Conservation (phyloP, 37 sponge, comb jelly and placozoan species). For the Chondrilla cf. caribensis region DNA sequence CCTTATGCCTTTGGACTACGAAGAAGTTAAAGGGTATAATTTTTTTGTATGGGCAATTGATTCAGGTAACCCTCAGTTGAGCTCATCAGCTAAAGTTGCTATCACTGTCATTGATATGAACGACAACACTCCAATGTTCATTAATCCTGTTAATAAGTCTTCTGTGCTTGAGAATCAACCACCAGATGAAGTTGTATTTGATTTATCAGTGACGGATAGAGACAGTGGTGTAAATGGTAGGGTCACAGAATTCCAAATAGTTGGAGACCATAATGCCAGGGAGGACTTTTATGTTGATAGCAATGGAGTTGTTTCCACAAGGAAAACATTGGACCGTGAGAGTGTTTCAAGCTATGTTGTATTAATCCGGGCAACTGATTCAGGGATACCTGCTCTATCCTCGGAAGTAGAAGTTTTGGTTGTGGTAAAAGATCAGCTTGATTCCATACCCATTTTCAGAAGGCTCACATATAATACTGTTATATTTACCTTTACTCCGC, state of each 20-base stretch:
- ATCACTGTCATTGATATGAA: conserved; percentile 29
- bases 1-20: conserved; percentile 19
- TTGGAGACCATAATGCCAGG: not conserved
- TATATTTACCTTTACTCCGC: not conserved
- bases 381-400: not conserved
- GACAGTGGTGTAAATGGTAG: not conserved
- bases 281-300: not conserved
- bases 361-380: not conserved
- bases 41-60: conserved; percentile 29
- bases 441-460: not conserved
- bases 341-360: not conserved
- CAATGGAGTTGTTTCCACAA: not conserved
- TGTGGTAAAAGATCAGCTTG: not conserved
- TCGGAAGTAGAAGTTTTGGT: not conserved
- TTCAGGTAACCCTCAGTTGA: conserved; percentile 1
- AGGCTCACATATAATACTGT: not conserved
- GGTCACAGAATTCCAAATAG: not conserved
- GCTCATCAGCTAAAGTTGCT: not conserved
- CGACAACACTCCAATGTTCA: conserved; percentile 42
- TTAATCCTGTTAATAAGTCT: not conserved
- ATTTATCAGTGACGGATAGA: not conserved
- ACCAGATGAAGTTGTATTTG: not conserved
- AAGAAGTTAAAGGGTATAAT: not conserved
- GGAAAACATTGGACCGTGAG: not conserved
- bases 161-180: not conserved